A percentile compares a stretch with the other conserved stretches of the same genome.
phyloP scores from a whole-genome alignment of 2,888 invertebrate genomes.

The Augochlorella aurata region DNA sequence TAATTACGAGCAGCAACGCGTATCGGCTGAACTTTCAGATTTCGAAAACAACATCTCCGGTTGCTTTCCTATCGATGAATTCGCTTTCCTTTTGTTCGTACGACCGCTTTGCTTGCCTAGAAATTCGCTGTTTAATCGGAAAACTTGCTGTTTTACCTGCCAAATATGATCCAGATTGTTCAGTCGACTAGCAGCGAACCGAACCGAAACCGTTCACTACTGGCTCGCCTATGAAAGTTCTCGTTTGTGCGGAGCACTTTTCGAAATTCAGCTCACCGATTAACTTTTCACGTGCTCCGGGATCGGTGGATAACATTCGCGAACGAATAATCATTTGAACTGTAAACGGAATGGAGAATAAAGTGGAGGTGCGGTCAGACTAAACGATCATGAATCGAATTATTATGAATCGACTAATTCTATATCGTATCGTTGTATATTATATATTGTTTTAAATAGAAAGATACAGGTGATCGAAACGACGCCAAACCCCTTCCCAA shows the following conservation, averaged over 20 bases:
- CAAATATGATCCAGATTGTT: neutral
- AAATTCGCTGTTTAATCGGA: neutral
- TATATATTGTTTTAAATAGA: too few relatives aligned
- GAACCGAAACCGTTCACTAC: too few relatives aligned
- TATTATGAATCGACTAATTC: too few relatives aligned
- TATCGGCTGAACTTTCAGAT: neutral
- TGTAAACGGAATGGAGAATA: neutral
- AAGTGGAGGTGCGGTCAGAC: neutral
- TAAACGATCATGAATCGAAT: neutral
- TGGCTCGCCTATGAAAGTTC: too few relatives aligned
- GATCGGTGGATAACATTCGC: neutral
- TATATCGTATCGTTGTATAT: too few relatives aligned
- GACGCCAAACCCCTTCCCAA: too few relatives aligned
- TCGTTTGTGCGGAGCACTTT: neutral
- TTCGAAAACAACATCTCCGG: neutral
- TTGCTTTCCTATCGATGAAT: neutral
- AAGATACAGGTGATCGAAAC: too few relatives aligned
- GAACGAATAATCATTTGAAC: neutral
- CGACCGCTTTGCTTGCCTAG: neutral
- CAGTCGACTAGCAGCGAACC: neutral
- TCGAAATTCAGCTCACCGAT: neutral
- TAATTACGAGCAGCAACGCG: too few relatives aligned
- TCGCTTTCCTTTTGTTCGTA: neutral
- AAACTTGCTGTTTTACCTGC: neutral
- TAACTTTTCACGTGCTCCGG: neutral